These are phyloP conservation scores for Apis laboriosa DNA, from an alignment of 1,140 invertebrate genomes.

Conservation along the genomic window DNA sequence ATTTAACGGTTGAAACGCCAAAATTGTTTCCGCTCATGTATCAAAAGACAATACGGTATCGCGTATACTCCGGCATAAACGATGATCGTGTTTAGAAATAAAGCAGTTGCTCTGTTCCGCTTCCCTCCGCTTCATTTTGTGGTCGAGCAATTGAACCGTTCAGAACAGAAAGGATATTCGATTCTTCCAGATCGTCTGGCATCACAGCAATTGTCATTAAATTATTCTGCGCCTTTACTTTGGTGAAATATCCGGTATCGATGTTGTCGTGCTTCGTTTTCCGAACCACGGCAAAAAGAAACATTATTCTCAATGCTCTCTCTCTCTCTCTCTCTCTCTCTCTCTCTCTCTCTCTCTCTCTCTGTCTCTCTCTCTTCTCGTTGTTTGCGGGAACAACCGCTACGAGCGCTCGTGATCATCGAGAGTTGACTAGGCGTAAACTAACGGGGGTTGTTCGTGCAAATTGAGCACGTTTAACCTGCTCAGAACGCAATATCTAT, in stretches of 20 bases:
- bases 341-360: too few relatives aligned
- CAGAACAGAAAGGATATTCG: constrained; percentile 7
- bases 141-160: background rate
- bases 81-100: background rate
- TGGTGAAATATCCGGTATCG: constrained; percentile 4
- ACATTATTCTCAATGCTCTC: constrained; percentile 40
- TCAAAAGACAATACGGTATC: background rate
- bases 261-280: constrained; percentile 19
- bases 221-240: constrained; percentile 34
- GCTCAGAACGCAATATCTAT: constrained; percentile 37
- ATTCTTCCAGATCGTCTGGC: constrained; percentile 16
- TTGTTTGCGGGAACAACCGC: constrained; percentile 29
- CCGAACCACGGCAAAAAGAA: constrained; percentile 23
- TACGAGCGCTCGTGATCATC: constrained; percentile 41
- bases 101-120: background rate
- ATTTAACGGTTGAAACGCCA: too few relatives aligned
- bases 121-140: background rate
- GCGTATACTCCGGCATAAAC: background rate
- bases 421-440: constrained; percentile 48
- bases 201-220: constrained; percentile 25
- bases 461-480: constrained; percentile 49
- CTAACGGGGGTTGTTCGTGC: constrained; percentile 38
- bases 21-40: too few relatives aligned
- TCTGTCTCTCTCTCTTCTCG: background rate
- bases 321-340: too few relatives aligned